A percentile compares a stretch with the other conserved stretches of the same genome.
Evolutionary conservation across 2,113 vertebrate species (phyloP).

Genomic region (Patagioenas fasciata): DNA sequence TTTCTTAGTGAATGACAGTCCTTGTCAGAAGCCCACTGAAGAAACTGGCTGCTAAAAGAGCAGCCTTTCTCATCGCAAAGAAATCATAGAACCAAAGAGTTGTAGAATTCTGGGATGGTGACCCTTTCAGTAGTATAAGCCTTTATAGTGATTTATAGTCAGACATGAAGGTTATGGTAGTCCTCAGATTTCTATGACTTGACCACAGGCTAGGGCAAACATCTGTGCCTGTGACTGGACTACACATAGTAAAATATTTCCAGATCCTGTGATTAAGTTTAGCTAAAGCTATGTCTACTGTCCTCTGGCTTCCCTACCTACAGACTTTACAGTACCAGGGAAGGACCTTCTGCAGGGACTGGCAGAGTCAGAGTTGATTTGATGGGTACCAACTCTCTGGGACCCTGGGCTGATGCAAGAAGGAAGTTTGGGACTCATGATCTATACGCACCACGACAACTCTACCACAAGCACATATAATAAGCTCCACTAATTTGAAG

Average conservation of each 20-base stretch:
- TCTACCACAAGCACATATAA: background rate
- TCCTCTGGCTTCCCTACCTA: background rate
- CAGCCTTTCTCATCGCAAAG: background rate
- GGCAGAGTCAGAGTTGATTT: background rate
- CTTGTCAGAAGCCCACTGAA: background rate
- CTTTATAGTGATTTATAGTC: background rate
- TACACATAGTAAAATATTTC: background rate
- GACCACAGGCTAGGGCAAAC: background rate
- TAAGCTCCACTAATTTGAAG: background rate
- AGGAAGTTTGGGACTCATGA: background rate
- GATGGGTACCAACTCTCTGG: fast-evolving
- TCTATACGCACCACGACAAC: background rate
- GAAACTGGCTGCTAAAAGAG: background rate
- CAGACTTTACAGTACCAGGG: background rate
- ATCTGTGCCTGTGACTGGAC: background rate
- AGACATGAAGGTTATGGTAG: background rate
- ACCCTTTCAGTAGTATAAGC: background rate
- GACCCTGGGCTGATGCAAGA: background rate
- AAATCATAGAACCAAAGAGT: background rate
- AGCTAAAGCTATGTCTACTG: background rate
- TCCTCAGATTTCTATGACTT: background rate
- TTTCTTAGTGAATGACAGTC: background rate
- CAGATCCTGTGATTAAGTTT: background rate
- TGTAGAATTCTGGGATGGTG: background rate
- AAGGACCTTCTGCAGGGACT: background rate